Conservation (phyloP, 2,797 vertebrate species). For the Aldrovandia affinis region DNA sequence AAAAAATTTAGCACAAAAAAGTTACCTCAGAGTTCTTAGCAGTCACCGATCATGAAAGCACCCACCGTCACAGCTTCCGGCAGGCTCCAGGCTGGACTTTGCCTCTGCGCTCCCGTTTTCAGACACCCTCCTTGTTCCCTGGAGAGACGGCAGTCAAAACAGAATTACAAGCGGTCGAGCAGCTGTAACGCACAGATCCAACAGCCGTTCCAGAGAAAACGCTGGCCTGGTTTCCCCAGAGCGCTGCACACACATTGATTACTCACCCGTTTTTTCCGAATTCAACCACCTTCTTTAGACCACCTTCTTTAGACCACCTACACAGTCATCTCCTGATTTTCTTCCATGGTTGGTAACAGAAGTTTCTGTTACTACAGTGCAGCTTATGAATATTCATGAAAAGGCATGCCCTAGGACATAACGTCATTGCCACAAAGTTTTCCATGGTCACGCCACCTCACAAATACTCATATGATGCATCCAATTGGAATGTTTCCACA, state of each 20-base stretch:
- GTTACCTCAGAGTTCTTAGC: neutral
- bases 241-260: neutral
- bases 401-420: neutral
- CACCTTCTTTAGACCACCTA: neutral
- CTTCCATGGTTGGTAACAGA: neutral
- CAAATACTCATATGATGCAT: neutral
- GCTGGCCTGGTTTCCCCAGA: neutral
- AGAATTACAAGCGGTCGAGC: neutral
- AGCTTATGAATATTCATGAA: neutral
- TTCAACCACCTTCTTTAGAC: neutral
- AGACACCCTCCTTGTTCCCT: slow-evolving; percentile 35
- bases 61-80: slow-evolving; percentile 55
- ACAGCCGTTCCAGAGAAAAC: neutral
- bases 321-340: neutral
- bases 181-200: neutral
- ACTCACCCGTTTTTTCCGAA: neutral
- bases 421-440: too few relatives aligned
- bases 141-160: slow-evolving; percentile 25
- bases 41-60: neutral
- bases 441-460: neutral
- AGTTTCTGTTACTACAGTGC: neutral
- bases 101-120: slow-evolving; percentile 43
- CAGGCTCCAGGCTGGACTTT: slow-evolving; percentile 46
- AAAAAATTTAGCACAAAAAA: neutral
- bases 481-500: neutral